Base-by-base conservation (phyloP, 2,888 invertebrate species). In the Tetheella fluctuosa region DNA sequence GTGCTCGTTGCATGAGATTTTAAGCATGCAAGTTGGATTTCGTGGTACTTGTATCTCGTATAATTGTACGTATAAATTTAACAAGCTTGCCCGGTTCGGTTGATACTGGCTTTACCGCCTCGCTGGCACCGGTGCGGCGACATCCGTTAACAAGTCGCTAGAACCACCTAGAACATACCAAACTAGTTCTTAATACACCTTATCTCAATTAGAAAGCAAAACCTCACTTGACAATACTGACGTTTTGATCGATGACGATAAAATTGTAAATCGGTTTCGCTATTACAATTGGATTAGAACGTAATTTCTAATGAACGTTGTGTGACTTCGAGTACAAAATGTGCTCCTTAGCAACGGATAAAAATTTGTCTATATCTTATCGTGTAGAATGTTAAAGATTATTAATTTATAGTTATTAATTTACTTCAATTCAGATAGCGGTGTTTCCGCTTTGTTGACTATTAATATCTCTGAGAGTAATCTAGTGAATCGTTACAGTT, bases 201-300 rank as follows among this genome's bases (percentile, higher is more conserved):
- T 81, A 81, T 80, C 81, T 81, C 77, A 77, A 84, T 85, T 86
- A 87, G 87, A 87, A 86, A 88, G 85, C 81, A 76, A 69, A 76
- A 76, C 72, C n/a, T 80, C 80, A 80, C 77, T 20, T 74, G 80
- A 81, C 77, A 77, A 79, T 78, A 73, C 70, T 71, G 78, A 80
- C 79, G 71, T 71, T 72, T 79, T 81, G 84, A 86, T 85, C 73
- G 80, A 85, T 80, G 71, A 72, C 69, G 63, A 64, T 69, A 72
- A 76, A 76, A 78, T 67, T 70, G 66, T 73, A 10, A 48, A 48
- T 48, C 48, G 17, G 48, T 71, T 75, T 68, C 62, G 66, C 67
- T 71, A 67, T 69, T 63, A 60, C 59, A 70, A 70, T 70, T 64
- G 68, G 67, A 73, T 68, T 64, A 58, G 68, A 65, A 48, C 48